phyloP scores from a whole-genome alignment of 2,888 invertebrate genomes.

The Ctena decussata region DNA sequence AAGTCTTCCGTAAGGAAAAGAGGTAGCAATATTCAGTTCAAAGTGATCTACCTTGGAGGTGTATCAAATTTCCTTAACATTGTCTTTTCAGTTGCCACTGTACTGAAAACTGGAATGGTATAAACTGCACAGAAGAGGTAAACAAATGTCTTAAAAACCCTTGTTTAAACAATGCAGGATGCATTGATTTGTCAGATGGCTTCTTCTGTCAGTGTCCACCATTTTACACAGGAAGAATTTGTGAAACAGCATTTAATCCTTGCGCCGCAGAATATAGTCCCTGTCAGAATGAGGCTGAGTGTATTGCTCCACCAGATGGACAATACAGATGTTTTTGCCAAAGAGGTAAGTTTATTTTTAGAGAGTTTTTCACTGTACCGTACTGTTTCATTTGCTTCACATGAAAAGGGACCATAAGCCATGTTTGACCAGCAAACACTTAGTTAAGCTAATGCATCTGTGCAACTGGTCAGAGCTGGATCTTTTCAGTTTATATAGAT shows the following conservation, averaged over 20 bases:
- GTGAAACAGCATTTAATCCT: slow-evolving; percentile 50
- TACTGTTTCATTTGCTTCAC: too few species aligned
- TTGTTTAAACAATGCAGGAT: slow-evolving; percentile 41
- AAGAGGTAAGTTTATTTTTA: slow-evolving; percentile 24
- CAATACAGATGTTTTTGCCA: slow-evolving; percentile 45
- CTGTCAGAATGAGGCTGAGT: slow-evolving; percentile 49
- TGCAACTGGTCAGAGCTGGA: too few species aligned
- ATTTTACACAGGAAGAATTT: slow-evolving; percentile 49
- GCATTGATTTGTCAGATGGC: slow-evolving; percentile 39
- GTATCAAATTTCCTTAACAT: too few species aligned
- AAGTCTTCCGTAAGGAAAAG: too few species aligned
- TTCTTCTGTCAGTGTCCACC: slow-evolving; percentile 50
- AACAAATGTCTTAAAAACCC: slow-evolving; percentile 41
- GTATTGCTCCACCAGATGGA: slow-evolving; percentile 49
- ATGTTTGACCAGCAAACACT: too few species aligned
- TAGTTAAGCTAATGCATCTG: too few species aligned
- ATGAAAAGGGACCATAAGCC: too few species aligned
- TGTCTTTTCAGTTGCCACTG: slow-evolving; percentile 45
- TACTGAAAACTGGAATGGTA: slow-evolving; percentile 31
- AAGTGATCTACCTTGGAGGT: too few species aligned
- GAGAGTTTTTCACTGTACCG: too few species aligned
- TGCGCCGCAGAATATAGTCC: slow-evolving; percentile 49
- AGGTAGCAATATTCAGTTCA: too few species aligned
- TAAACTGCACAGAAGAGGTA: slow-evolving; percentile 49
- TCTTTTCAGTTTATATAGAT: too few species aligned